Base-by-base conservation (phyloP, 1,140 invertebrate species). In the Asbolus verrucosus region DNA sequence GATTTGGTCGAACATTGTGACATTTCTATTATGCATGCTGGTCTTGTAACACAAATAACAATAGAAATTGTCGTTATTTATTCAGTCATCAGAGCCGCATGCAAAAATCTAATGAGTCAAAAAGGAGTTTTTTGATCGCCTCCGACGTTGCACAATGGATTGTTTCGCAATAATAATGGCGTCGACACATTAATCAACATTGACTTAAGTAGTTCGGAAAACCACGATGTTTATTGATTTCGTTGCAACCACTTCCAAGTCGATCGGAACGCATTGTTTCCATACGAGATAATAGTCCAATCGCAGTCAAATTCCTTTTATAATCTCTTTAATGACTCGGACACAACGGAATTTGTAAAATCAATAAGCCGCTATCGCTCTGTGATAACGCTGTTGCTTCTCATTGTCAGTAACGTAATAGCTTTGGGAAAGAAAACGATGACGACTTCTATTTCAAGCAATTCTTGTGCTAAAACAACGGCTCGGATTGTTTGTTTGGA, bases 1-100 rank as follows among this genome's bases (percentile, higher is more conserved):
- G 61, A 63, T 63, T 63, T 63, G 39, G 61, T 11, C 31, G 9
- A 11, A 6, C 60, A 19, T n/a, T 63, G 61, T 33, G 30, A 63
- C 61, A 41, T 63, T 63, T 63, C 15, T 36, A 63, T 63, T 63
- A 63, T 63, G 61, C 36, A 63, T 63, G 39, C 61, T 14, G 61
- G 33, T 39, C 61, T 63, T 41, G 46, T 63, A 24, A 39, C 61
- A 63, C 41, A 63, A 63, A 63, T 39, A 63, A 63, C 61, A 63
- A 63, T 63, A 41, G 33, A 24, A 54, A 39, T 24, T 63, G 33
- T n/a, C n/a, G n/a, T n/a, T 33, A 62, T 39, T 63, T 63, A 24
- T 39, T 63, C 33, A 24, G 46, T 54, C 14, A 46, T 54, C 46
- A 54, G 27, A 54, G 33, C 19, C 46, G 46, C 46, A 54, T 27